A percentile compares a stretch with the other conserved stretches of the same genome.
phyloP scores from a whole-genome alignment of 2,888 invertebrate species.

The Blera fallax region DNA sequence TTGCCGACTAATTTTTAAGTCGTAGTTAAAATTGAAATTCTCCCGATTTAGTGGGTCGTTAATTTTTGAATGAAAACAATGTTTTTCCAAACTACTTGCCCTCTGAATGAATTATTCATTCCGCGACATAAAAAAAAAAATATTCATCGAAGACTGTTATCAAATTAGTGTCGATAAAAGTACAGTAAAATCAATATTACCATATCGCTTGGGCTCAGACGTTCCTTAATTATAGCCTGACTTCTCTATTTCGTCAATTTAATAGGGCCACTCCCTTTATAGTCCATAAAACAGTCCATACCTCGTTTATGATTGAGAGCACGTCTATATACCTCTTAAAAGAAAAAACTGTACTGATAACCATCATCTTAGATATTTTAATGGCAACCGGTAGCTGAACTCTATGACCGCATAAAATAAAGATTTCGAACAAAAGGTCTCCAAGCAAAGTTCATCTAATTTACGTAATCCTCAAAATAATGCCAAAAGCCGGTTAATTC shows the following conservation, averaged over 20 bases:
- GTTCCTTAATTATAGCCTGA: background rate
- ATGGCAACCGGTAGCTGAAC: background rate
- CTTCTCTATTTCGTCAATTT: background rate
- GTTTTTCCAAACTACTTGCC: too few relatives aligned
- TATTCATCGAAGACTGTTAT: background rate
- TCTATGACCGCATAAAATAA: background rate
- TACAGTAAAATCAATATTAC: background rate
- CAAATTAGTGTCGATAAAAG: background rate
- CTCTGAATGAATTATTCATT: background rate
- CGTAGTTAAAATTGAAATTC: background rate
- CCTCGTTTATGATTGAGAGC: background rate
- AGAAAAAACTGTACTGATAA: too few relatives aligned
- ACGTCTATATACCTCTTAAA: background rate
- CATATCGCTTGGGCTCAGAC: background rate
- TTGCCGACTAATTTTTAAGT: too few relatives aligned
- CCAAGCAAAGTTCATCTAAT: background rate
- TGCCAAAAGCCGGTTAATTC: background rate
- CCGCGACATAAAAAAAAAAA: background rate
- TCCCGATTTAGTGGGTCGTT: too few relatives aligned
- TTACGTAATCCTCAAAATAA: background rate
- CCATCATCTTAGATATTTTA: background rate
- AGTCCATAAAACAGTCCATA: background rate
- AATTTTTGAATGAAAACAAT: too few relatives aligned
- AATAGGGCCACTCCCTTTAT: background rate
- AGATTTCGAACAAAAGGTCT: background rate